phyloP scores from a whole-genome alignment of 30 jellyfish, hydroid and myxozoan species.

The Aurelia sp. region DNA sequence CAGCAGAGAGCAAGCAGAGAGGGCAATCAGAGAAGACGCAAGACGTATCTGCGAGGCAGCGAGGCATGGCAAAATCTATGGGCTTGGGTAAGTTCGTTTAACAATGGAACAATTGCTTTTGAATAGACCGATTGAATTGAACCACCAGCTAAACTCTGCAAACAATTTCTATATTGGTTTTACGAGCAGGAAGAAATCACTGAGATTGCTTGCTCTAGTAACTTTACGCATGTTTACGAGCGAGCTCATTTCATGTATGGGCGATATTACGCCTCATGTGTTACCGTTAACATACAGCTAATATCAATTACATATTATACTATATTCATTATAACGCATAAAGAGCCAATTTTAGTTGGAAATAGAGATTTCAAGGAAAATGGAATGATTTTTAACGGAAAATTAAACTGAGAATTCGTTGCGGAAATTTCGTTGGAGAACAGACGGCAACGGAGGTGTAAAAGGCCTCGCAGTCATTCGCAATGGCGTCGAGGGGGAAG shows the following conservation, averaged over 20 bases:
- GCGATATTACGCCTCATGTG: too few relatives aligned
- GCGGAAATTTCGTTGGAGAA: too few relatives aligned
- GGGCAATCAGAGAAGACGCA: background rate
- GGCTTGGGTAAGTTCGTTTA: slow-evolving; percentile 63
- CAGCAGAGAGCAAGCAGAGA: background rate
- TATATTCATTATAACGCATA: too few relatives aligned
- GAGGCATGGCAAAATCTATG: slow-evolving; percentile 73
- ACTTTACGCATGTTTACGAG: slow-evolving; percentile 3
- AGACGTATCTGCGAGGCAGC: slow-evolving; percentile 22
- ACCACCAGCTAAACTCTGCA: slow-evolving; percentile 47
- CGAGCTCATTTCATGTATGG: slow-evolving; percentile 15
- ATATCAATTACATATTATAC: too few relatives aligned
- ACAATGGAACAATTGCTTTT: slow-evolving; percentile 51
- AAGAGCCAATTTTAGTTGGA: too few relatives aligned
- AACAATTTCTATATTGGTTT: background rate
- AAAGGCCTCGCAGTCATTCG: background rate
- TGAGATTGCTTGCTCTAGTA: background rate
- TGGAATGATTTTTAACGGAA: too few relatives aligned
- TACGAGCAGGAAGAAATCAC: slow-evolving; percentile 22
- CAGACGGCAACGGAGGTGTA: background rate
- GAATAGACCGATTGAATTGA: slow-evolving; percentile 40
- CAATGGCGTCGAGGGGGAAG: slow-evolving; percentile 47
- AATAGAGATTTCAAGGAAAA: too few relatives aligned
- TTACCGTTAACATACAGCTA: too few relatives aligned
- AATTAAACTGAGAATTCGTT: too few relatives aligned